Evolutionary conservation across 2,113 vertebrate species (phyloP), one percentile per base, ranked within the genome.

Genomic region (Acrocephalus arundinaceus): DNA sequence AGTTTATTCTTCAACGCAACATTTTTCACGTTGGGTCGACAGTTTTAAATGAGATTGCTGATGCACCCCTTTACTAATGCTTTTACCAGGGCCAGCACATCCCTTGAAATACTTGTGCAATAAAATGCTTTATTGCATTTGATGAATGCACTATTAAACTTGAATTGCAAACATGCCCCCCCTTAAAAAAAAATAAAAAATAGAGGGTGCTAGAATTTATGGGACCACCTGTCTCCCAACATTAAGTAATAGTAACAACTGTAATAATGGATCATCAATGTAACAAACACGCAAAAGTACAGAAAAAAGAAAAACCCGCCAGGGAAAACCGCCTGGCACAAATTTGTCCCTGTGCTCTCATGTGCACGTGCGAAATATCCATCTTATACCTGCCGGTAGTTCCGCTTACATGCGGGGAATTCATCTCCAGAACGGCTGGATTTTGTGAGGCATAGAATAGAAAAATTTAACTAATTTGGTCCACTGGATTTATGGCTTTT

Each of bases 21-120:
- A 88, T 96, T 97, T 97, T 94, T 91, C 97, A 96, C 46, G 28
- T 81, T 83, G 89, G 95, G 90, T 59, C 71, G 85, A 97, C 96
- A 92, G 96, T 96, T 97, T 97, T 96, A 96, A 96, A 92, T 93
- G 95, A 97, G 96, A 95, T 84, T 88, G 93, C 96, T 93, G 89
- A 96, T 70, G 91, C 93, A 81, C 84, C 94, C 90, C 91, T 92
- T 97, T 87, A 71, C 72, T 84, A 89, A 95, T 54, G 93, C 96
- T 94, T 95, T 94, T 93, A 74, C 94, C 92, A 85, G 88, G 89
- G 88, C 93, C 66, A 74, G 70, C 87, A 85, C 71, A 89, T 65
- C 77, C 96, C 92, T 72, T 89, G 93, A 92, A 96, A 96, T 71
- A 93, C 94, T 93, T 43, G 61, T 46, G 88, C 93, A 71, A 85